Evolutionary conservation across 1,140 invertebrate species (phyloP).

Genomic region (Pentalonia nigronervosa): DNA sequence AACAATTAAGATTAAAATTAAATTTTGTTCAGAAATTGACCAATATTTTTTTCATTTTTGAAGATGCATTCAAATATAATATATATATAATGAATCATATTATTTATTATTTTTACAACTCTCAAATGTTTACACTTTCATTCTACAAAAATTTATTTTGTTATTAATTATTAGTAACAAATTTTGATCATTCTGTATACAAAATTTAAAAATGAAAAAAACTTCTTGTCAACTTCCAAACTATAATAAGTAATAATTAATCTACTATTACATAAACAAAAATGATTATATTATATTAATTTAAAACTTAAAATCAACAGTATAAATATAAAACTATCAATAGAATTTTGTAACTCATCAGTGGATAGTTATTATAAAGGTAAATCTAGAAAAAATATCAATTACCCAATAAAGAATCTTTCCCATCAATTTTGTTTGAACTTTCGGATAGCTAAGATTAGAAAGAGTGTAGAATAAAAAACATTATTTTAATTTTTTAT

Average conservation of each 20-base stretch:
- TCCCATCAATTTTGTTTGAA: slow-evolving; percentile 50
- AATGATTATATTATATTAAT: not conserved
- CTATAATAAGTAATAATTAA: not conserved
- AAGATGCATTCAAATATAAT: not conserved
- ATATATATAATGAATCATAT: not conserved
- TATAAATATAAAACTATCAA: not conserved
- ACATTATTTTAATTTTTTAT: not conserved
- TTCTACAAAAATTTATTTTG: not conserved
- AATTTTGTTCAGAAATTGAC: slow-evolving; percentile 4
- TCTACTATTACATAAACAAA: not conserved
- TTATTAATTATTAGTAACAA: not conserved
- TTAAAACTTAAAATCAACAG: not conserved
- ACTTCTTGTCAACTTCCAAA: not conserved
- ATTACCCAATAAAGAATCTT: slow-evolving; percentile 55
- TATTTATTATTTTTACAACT: not conserved
- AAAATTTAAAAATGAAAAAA: not conserved
- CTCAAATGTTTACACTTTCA: not conserved
- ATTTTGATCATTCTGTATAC: not conserved
- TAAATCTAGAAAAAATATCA: not conserved
- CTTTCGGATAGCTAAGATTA: slow-evolving; percentile 45
- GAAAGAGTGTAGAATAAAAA: not conserved
- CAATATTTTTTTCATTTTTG: not conserved
- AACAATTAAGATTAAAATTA: not conserved
- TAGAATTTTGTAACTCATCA: not conserved
- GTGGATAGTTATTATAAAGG: not conserved